Base-by-base conservation (phyloP, 1,140 invertebrate species). In the Brevipalpus yothersi region DNA sequence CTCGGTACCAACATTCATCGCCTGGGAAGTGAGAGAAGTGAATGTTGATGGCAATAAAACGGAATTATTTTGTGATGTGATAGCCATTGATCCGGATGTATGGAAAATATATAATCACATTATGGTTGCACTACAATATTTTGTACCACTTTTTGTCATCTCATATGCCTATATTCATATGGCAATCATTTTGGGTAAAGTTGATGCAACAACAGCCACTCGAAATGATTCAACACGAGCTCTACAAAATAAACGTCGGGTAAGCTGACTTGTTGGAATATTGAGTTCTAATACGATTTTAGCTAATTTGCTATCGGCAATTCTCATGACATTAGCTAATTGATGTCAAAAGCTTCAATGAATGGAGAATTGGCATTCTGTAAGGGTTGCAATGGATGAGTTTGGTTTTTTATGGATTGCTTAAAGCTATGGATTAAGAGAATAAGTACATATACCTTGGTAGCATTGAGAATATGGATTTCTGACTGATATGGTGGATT, bases 241-340 rank as follows among this genome's bases (percentile, higher is more conserved):
- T 41, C 77, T 83, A 68, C 78, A 77, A 63, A 85, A 86, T 67
- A 86, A 84, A 67, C 83, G 82, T 65, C 84, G 82, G 78, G 83
- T 84, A 70, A 71, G 69, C 8, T 15, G n/a, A 15, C 43, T 45
- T 45, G 12, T 10, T 45, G 12, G 31, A 31, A 2, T 5, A 31
- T 31, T 2, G 31, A 31, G n/a, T 31, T 31, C 31, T 5, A 31
- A n/a, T n/a, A n/a, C n/a, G n/a, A n/a, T n/a, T n/a, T n/a, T n/a
- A n/a, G n/a, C n/a, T n/a, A n/a, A n/a, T n/a, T n/a, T 31, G 31
- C 31, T 31, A 31, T 31, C 31, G 31, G 31, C 31, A 31, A 31
- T 31, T 31, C 2, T 31, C 31, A 31, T 31, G 31, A 31, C 2
- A 31, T 31, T 31, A 31, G 31, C 31, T 31, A 31, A 31, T 31